Evolutionary conservation across 2,888 invertebrate genomes (phyloP).

Genomic region (Thymelicus lineola): DNA sequence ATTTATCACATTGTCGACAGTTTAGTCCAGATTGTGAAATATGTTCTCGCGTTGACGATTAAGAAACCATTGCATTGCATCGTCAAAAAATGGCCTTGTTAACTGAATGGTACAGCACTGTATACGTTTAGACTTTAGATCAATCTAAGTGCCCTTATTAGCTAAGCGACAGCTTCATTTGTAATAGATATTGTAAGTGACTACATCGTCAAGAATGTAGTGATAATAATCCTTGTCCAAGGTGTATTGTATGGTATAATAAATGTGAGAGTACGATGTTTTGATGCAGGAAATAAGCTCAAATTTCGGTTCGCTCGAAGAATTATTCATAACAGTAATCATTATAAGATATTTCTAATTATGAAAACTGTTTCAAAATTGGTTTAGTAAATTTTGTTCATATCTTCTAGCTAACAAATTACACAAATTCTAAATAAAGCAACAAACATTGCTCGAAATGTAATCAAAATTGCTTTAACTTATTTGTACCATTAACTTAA

Average conservation of each 20-base stretch:
- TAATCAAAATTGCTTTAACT: too few relatives aligned
- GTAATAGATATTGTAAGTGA: not conserved
- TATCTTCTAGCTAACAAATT: too few relatives aligned
- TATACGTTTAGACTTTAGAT: not conserved
- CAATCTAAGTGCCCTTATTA: not conserved
- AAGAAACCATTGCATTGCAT: constrained; percentile 8
- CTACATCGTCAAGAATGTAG: not conserved
- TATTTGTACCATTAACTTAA: too few relatives aligned
- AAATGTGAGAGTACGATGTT: not conserved
- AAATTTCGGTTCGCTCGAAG: not conserved
- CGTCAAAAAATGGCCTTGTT: constrained; percentile 10
- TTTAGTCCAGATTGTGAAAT: constrained; percentile 4
- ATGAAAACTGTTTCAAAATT: too few relatives aligned
- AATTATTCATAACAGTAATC: too few relatives aligned
- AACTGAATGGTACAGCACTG: not conserved
- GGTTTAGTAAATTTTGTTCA: too few relatives aligned
- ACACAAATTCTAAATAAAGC: too few relatives aligned
- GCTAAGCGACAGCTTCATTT: not conserved
- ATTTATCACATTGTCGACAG: constrained; percentile 8
- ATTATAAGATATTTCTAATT: too few relatives aligned
- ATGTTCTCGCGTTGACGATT: constrained; percentile 2
- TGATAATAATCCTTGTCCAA: not conserved
- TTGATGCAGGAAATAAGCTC: not conserved
- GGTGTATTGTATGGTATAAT: not conserved
- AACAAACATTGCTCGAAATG: too few relatives aligned